phyloP scores from a whole-genome alignment of 2,888 invertebrate genomes.

The Cenopis cana region DNA sequence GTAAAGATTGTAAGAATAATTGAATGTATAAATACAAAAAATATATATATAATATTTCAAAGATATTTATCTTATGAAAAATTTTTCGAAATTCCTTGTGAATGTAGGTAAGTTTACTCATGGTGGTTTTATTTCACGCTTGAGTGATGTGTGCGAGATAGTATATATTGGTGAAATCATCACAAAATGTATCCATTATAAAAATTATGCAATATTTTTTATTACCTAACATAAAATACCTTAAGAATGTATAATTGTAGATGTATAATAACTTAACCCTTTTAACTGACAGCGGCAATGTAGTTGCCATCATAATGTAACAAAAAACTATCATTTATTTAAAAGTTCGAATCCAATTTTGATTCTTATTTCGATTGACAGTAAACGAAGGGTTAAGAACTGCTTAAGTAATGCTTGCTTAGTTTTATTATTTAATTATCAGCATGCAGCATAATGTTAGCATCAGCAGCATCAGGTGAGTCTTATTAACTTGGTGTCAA shows the following conservation, averaged over 20 bases:
- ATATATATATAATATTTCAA: not conserved
- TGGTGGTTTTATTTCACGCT: conserved; percentile 11
- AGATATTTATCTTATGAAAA: conserved; percentile 4
- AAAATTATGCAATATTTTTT: conserved; percentile 14
- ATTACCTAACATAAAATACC: conserved; percentile 7
- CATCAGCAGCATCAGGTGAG: too few species aligned
- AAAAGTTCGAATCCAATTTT: not conserved
- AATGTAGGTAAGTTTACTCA: conserved; percentile 11
- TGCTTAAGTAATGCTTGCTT: conserved; percentile 11
- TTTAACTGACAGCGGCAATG: conserved; percentile 2
- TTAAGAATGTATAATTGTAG: conserved; percentile 4
- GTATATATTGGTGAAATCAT: conserved; percentile 5
- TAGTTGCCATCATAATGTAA: not conserved
- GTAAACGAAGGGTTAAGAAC: not conserved
- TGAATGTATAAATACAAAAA: conserved; percentile 6
- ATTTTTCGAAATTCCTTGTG: conserved; percentile 10
- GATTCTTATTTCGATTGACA: conserved; percentile 1
- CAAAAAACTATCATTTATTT: conserved; percentile 6
- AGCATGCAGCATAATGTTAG: too few species aligned
- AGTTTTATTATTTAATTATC: conserved; percentile 17
- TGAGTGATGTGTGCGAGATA: conserved; percentile 4
- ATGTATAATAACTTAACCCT: not conserved
- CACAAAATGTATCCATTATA: conserved; percentile 12
- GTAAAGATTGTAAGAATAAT: conserved; percentile 13
- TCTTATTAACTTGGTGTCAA: too few species aligned